Conservation (phyloP, 1,140 invertebrate species). For the Caerostris extrusa region DNA sequence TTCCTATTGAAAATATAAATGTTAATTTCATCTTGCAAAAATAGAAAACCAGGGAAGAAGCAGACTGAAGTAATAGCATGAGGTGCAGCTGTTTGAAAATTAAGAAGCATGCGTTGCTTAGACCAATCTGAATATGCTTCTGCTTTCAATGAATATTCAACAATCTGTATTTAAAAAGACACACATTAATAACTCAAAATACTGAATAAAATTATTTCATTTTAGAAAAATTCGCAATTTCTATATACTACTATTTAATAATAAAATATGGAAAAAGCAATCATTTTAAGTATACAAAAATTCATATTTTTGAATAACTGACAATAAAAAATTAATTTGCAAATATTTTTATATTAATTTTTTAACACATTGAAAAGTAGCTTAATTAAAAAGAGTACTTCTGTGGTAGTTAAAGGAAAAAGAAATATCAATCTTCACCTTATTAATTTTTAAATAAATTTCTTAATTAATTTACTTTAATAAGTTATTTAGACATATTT, state of each 20-base stretch:
- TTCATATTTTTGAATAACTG: background rate
- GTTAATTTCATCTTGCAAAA: conserved; percentile 38
- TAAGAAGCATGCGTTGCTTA: background rate
- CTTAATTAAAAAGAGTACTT: too few species aligned
- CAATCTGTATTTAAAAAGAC: background rate
- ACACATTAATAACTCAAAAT: background rate
- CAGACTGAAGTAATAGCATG: conserved; percentile 41
- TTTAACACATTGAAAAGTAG: too few species aligned
- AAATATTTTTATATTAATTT: background rate
- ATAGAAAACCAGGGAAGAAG: conserved; percentile 10
- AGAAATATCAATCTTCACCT: too few species aligned
- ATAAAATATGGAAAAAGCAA: background rate
- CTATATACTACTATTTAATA: background rate
- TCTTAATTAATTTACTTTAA: background rate
- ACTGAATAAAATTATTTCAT: too few species aligned
- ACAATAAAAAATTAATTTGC: background rate
- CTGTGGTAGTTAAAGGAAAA: too few species aligned
- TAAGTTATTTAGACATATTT: background rate
- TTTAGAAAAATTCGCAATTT: background rate
- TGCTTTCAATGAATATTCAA: conserved; percentile 51
- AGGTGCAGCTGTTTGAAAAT: background rate
- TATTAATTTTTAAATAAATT: too few species aligned
- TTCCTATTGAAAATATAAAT: conserved; percentile 47
- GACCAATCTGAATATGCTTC: conserved; percentile 26
- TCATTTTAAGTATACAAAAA: background rate